Evolutionary conservation across 1,140 invertebrate genomes (phyloP).

Genomic region (Chymomyza costata): DNA sequence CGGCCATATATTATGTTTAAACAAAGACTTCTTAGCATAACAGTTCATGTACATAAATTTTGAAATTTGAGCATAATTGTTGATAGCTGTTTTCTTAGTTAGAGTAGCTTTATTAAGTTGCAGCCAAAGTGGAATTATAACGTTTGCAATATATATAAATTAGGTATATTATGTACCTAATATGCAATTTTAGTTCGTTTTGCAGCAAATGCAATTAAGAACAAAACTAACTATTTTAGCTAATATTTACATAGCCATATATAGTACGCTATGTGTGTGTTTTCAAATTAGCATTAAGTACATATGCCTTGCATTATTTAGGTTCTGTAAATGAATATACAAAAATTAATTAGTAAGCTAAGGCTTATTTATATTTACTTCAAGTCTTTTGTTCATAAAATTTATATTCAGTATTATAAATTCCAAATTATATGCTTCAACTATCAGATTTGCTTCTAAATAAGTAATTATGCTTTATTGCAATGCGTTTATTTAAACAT

Average conservation of each 20-base stretch:
- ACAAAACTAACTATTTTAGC: too few relatives aligned
- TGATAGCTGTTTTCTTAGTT: too few relatives aligned
- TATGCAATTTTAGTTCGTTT: too few relatives aligned
- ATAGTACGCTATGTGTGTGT: not conserved
- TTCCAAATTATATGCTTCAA: not conserved
- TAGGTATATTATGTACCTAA: too few relatives aligned
- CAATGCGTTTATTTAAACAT: not conserved
- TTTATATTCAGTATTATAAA: not conserved
- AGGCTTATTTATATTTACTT: too few relatives aligned
- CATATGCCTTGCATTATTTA: not conserved
- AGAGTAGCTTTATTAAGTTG: too few relatives aligned
- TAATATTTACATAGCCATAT: not conserved
- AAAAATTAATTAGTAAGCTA: too few relatives aligned
- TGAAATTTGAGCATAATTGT: conserved; percentile 72
- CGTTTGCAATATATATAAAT: not conserved
- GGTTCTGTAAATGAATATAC: not conserved
- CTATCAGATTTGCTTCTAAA: not conserved
- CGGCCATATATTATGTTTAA: not conserved
- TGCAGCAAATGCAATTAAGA: too few relatives aligned
- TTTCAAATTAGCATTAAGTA: not conserved
- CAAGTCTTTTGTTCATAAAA: not conserved
- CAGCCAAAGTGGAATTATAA: too few relatives aligned
- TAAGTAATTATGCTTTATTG: not conserved
- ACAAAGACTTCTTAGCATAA: conserved; percentile 49
- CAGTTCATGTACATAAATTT: conserved; percentile 63